Evolutionary conservation across 2,888 invertebrate genomes (phyloP).

Genomic region (Drosophila cognata): DNA sequence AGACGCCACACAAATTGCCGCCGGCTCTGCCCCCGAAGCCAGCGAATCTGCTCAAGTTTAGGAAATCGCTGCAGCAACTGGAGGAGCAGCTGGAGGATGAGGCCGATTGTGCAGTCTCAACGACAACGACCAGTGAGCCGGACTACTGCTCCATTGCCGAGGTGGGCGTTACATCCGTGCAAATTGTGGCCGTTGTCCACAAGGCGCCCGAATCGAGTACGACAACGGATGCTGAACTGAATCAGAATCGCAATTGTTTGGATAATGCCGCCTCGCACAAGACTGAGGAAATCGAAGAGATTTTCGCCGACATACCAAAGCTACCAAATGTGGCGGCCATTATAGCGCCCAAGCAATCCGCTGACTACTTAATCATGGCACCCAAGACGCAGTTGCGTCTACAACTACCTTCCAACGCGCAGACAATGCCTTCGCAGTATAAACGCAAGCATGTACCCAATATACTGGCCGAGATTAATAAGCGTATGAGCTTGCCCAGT

Average conservation of each 20-base stretch:
- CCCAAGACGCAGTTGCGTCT: slow-evolving; percentile 54
- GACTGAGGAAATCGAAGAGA: slow-evolving; percentile 84
- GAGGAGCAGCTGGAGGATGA: slow-evolving; percentile 74
- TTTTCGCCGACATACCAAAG: slow-evolving; percentile 88
- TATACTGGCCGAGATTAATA: slow-evolving; percentile 83
- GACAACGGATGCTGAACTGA: slow-evolving; percentile 60
- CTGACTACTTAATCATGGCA: slow-evolving; percentile 58
- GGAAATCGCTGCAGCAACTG: slow-evolving; percentile 85
- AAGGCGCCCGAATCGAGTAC: slow-evolving; percentile 72
- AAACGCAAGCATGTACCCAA: slow-evolving; percentile 83
- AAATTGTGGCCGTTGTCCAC: slow-evolving; percentile 86
- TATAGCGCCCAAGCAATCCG: slow-evolving; percentile 87
- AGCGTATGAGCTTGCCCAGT: slow-evolving; percentile 78
- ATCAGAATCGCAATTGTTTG: slow-evolving; percentile 2
- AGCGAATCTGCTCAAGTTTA: slow-evolving; percentile 89
- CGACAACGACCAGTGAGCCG: slow-evolving; percentile 86
- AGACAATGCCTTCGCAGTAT: slow-evolving; percentile 66
- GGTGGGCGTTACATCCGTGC: slow-evolving; percentile 86
- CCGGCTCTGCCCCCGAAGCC: slow-evolving; percentile 93
- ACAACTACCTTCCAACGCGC: slow-evolving; percentile 48
- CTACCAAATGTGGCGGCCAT: slow-evolving; percentile 91
- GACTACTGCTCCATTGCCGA: slow-evolving; percentile 92
- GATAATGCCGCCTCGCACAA: slow-evolving; percentile 75
- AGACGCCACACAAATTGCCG: slow-evolving; percentile 84
- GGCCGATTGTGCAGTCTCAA: slow-evolving; percentile 56